Percentiles rank a stretch among this genome's conserved stretches.
Conservation (phyloP, 2,888 invertebrate species). For the Cremastinae sp. region DNA sequence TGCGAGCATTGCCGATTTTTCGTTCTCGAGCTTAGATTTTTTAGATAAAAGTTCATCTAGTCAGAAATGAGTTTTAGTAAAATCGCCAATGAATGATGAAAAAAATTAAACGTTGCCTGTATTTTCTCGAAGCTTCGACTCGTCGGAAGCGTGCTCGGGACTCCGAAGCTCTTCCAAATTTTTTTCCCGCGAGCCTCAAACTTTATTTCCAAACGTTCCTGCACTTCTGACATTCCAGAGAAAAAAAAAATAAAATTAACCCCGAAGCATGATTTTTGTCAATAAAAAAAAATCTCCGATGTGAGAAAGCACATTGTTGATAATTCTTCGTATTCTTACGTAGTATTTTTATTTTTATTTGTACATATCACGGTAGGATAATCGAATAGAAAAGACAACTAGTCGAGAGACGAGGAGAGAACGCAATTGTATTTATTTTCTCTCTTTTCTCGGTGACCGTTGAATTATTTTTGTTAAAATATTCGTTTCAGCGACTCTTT, state of each 20-base stretch:
- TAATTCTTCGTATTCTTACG: not conserved
- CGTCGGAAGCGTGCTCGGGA: too few species aligned
- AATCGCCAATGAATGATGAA: conserved; percentile 16
- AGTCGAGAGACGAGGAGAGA: too few species aligned
- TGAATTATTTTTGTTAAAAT: not conserved
- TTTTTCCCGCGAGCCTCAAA: not conserved
- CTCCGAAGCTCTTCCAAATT: not conserved
- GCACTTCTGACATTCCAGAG: conserved; percentile 25
- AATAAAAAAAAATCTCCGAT: too few species aligned
- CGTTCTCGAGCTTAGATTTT: conserved; percentile 8
- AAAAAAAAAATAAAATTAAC: conserved; percentile 14
- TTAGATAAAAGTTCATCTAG: conserved; percentile 50
- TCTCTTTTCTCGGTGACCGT: conserved; percentile 22
- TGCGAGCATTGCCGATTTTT: conserved; percentile 9
- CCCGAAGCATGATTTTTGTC: not conserved
- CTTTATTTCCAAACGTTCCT: conserved; percentile 10
- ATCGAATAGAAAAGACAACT: too few species aligned
- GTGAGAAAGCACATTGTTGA: too few species aligned
- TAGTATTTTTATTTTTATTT: not conserved
- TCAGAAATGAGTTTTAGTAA: conserved; percentile 38
- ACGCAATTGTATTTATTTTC: conserved; percentile 7
- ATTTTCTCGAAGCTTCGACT: too few species aligned
- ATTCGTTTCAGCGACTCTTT: too few species aligned
- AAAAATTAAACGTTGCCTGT: too few species aligned
- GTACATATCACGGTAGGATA: too few species aligned